Conservation (phyloP, 2,113 vertebrate species). For the Misgurnus mizolepis region DNA sequence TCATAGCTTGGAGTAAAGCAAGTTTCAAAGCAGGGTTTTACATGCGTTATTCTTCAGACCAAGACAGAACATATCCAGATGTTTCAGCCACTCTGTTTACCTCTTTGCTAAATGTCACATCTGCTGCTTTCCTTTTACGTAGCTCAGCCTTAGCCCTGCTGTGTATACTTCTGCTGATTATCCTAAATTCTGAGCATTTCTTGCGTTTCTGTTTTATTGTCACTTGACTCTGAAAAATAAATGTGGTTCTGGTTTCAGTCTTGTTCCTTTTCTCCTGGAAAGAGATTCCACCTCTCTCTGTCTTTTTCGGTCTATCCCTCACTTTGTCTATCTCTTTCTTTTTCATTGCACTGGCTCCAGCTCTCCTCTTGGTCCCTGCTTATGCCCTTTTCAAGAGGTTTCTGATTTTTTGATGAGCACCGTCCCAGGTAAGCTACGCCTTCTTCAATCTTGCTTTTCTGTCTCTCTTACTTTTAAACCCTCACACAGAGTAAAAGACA, state of each 20-base stretch:
- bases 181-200: neutral
- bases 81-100: neutral
- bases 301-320: slow-evolving; percentile 19
- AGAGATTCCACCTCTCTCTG: neutral
- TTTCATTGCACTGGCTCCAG: slow-evolving; percentile 73
- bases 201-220: slow-evolving; percentile 24
- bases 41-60: neutral
- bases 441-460: slow-evolving; percentile 41
- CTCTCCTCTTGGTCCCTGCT: slow-evolving; percentile 76
- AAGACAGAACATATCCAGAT: neutral
- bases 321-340: slow-evolving; percentile 39
- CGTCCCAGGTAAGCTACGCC: slow-evolving; percentile 64
- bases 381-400: slow-evolving; percentile 55
- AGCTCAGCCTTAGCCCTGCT: neutral
- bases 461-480: neutral
- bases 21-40: neutral
- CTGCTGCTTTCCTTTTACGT: neutral
- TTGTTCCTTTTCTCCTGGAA: slow-evolving; percentile 10
- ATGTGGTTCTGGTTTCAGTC: slow-evolving; percentile 20
- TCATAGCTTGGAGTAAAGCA: neutral
- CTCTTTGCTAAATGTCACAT: neutral
- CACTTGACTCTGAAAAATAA: slow-evolving; percentile 24
- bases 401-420: slow-evolving; percentile 53
- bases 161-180: neutral
- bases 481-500: neutral